A percentile compares a stretch with the other conserved stretches of the same genome.
Evolutionary conservation across 2,888 invertebrate species (phyloP).

Genomic region (Orthosia gothica): DNA sequence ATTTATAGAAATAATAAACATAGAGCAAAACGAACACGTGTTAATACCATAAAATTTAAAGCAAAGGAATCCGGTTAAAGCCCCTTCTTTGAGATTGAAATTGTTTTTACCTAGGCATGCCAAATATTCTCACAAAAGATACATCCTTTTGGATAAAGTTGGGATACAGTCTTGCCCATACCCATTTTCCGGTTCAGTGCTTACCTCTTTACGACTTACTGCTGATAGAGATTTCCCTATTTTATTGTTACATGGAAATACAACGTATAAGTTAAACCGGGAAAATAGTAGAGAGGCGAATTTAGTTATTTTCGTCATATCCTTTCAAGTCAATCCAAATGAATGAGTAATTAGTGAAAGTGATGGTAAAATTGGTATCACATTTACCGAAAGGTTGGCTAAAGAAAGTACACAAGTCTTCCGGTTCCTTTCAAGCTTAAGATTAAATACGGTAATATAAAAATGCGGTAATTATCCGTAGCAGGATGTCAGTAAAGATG

Average conservation of each 20-base stretch:
- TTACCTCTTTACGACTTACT: slow-evolving; percentile 70
- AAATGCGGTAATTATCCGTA: slow-evolving; percentile 66
- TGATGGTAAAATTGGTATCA: slow-evolving; percentile 48
- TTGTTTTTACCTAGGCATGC: slow-evolving; percentile 68
- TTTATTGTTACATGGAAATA: slow-evolving; percentile 66
- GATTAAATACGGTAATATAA: slow-evolving; percentile 54
- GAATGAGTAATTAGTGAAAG: slow-evolving; percentile 59
- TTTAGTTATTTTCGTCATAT: slow-evolving; percentile 25
- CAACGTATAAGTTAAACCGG: slow-evolving; percentile 47
- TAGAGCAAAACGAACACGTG: slow-evolving; percentile 21
- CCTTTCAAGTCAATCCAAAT: slow-evolving; percentile 46
- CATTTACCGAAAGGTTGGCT: slow-evolving; percentile 52
- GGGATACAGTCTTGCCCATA: slow-evolving; percentile 70
- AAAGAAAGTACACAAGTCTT: slow-evolving; percentile 51
- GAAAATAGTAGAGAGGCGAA: slow-evolving; percentile 32
- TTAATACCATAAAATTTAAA: slow-evolving; percentile 45
- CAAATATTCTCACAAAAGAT: slow-evolving; percentile 67
- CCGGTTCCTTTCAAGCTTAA: slow-evolving; percentile 57
- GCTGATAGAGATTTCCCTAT: slow-evolving; percentile 68
- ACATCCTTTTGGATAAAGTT: slow-evolving; percentile 70
- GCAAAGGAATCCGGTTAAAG: slow-evolving; percentile 47
- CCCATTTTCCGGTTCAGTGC: slow-evolving; percentile 73
- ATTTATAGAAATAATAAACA: slow-evolving; percentile 5
- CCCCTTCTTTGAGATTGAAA: slow-evolving; percentile 59
- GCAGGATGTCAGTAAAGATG: slow-evolving; percentile 68